phyloP scores from a whole-genome alignment of 1,140 invertebrate genomes.

The Tetraneura akinire region DNA sequence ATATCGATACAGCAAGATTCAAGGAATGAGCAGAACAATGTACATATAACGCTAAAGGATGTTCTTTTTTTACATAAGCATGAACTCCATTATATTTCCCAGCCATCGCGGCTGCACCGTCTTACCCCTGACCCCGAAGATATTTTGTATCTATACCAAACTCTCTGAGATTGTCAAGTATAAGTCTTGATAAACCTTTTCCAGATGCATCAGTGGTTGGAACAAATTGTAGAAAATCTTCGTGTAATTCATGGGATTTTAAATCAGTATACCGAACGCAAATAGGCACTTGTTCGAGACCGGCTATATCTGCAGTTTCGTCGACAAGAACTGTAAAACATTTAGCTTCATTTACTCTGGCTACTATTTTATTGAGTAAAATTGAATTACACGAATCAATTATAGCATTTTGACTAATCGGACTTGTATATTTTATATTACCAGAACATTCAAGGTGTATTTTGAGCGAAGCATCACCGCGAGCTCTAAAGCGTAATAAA shows the following conservation, averaged over 20 bases:
- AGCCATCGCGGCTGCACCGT: slow-evolving; percentile 52
- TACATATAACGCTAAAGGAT: slow-evolving; percentile 55
- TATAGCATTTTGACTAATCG: not conserved
- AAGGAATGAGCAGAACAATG: slow-evolving; percentile 57
- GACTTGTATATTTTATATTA: not conserved
- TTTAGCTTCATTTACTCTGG: not conserved
- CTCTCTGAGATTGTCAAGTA: not conserved
- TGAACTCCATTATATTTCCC: slow-evolving; percentile 56
- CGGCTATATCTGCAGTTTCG: not conserved
- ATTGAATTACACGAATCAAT: not conserved
- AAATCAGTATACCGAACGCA: not conserved
- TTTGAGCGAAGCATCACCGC: not conserved
- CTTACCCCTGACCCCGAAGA: not conserved
- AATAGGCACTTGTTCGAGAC: not conserved
- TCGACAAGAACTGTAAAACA: not conserved
- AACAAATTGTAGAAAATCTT: not conserved
- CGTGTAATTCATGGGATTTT: not conserved
- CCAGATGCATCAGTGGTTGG: not conserved
- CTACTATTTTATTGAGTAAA: not conserved
- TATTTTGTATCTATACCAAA: not conserved
- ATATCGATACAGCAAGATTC: slow-evolving; percentile 52
- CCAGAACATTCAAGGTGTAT: not conserved
- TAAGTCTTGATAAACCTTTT: not conserved
- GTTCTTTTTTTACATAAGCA: slow-evolving; percentile 56
- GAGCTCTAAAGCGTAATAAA: not conserved